A percentile compares a stretch with the other conserved stretches of the same genome.
Evolutionary conservation across 2,113 vertebrate genomes (phyloP).

Genomic region (Ciconia boyciana): DNA sequence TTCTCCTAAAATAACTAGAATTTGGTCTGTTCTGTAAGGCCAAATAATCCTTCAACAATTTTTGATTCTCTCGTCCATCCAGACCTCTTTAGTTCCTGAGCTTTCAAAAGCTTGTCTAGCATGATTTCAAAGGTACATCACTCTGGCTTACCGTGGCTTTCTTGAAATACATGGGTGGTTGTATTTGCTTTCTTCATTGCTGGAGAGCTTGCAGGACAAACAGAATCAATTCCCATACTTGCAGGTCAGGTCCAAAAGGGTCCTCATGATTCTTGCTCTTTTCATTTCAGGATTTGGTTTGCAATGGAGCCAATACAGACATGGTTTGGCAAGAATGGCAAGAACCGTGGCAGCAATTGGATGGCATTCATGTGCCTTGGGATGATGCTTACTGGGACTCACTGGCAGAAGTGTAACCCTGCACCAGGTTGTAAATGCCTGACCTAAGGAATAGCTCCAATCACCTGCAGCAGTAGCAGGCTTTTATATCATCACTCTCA

Average conservation of each 20-base stretch:
- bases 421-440: not conserved
- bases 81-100: not conserved
- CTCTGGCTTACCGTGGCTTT: not conserved
- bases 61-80: not conserved
- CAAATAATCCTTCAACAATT: not conserved
- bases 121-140: not conserved
- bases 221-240: not conserved
- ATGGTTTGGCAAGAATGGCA: not conserved
- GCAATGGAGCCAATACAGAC: not conserved
- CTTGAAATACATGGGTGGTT: not conserved
- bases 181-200: not conserved
- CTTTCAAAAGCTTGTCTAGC: not conserved
- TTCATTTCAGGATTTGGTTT: not conserved
- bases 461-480: not conserved
- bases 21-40: not conserved
- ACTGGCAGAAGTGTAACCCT: not conserved
- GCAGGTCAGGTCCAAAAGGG: not conserved
- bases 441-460: not conserved
- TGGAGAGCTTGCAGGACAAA: slow-evolving; percentile 1
- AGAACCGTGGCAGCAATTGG: not conserved
- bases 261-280: not conserved
- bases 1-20: not conserved
- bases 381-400: not conserved
- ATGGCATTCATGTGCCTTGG: not conserved
- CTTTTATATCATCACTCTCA: not conserved